These are phyloP conservation scores for Epinephelus fuscoguttatus DNA, from an alignment of 2,113 vertebrate genomes.

Conservation along the genomic window DNA sequence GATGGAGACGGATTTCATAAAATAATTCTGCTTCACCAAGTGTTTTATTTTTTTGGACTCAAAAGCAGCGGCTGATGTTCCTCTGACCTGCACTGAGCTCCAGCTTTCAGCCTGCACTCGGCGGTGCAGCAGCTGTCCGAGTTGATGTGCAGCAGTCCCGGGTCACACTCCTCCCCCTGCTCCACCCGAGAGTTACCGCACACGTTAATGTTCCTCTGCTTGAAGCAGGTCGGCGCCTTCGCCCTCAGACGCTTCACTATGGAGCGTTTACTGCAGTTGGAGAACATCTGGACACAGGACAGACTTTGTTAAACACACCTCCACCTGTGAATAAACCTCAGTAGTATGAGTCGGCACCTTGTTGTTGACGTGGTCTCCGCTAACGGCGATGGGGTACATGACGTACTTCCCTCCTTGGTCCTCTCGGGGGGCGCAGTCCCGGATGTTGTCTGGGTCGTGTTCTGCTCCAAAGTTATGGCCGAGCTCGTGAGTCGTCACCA, in stretches of 20 bases:
- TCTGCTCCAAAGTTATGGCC: slow-evolving; percentile 98
- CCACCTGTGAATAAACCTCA: background rate
- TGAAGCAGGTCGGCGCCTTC: slow-evolving; percentile 93
- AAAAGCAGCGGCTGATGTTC: too few species aligned
- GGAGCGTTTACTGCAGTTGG: slow-evolving; percentile 94
- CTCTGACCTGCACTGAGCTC: slow-evolving; percentile 90
- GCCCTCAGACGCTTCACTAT: slow-evolving; percentile 90
- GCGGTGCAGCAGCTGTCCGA: slow-evolving; percentile 90
- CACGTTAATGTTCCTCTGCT: slow-evolving; percentile 92
- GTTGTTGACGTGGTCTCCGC: slow-evolving; percentile 96
- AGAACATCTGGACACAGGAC: slow-evolving; percentile 88
- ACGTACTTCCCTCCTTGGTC: slow-evolving; percentile 96
- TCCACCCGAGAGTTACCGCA: slow-evolving; percentile 98
- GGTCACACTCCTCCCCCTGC: slow-evolving; percentile 94
- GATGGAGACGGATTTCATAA: too few species aligned
- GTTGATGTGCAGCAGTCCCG: slow-evolving; percentile 90
- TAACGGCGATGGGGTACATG: slow-evolving; percentile 98
- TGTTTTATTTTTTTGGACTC: too few species aligned
- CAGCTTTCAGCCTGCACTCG: slow-evolving; percentile 85
- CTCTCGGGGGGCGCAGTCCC: slow-evolving; percentile 91
- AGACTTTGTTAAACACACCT: too few species aligned
- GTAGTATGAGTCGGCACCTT: slow-evolving; percentile 86
- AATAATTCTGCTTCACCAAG: too few species aligned
- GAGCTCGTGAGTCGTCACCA: slow-evolving; percentile 96
- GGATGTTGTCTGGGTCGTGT: slow-evolving; percentile 92